A percentile compares a stretch with the other conserved stretches of the same genome.
phyloP scores from a whole-genome alignment of 2,888 invertebrate species.

The Phortica okadai region DNA sequence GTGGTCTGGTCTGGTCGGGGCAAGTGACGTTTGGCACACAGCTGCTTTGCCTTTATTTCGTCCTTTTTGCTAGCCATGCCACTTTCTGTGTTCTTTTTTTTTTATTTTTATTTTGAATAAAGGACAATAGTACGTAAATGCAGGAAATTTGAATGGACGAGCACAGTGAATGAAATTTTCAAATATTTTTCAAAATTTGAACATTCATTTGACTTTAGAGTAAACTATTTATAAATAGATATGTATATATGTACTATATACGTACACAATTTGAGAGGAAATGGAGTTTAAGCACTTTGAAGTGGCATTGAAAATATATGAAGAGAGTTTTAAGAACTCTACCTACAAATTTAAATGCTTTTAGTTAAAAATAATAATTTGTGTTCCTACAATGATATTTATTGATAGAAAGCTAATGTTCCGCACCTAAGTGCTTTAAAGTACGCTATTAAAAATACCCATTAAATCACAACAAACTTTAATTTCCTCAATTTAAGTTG shows the following conservation, averaged over 20 bases:
- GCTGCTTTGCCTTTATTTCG: conserved; percentile 68
- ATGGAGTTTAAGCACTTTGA: conserved; percentile 72
- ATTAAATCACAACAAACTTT: no score
- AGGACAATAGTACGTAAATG: conserved; percentile 66
- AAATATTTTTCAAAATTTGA: conserved; percentile 73
- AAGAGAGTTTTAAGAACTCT: background rate
- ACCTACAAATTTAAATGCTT: no score
- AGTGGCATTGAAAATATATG: conserved; percentile 51
- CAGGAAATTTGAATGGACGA: conserved; percentile 73
- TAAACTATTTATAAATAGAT: no score
- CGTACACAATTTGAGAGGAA: conserved; percentile 63
- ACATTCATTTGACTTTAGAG: conserved; percentile 37
- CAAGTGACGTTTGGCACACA: conserved; percentile 30
- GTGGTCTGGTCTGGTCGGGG: background rate
- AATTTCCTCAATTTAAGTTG: no score
- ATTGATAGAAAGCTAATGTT: no score
- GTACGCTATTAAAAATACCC: no score
- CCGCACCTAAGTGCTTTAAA: no score
- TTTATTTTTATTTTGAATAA: conserved; percentile 45
- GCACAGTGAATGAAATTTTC: conserved; percentile 72
- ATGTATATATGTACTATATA: background rate
- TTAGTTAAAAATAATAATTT: no score
- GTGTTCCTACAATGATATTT: no score
- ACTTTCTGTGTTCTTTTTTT: conserved; percentile 41
- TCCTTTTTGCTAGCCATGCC: conserved; percentile 39